Evolutionary conservation across 30 jellyfish, hydroid and myxozoan species (phyloP).

Genomic region (Aurelia aurita): DNA sequence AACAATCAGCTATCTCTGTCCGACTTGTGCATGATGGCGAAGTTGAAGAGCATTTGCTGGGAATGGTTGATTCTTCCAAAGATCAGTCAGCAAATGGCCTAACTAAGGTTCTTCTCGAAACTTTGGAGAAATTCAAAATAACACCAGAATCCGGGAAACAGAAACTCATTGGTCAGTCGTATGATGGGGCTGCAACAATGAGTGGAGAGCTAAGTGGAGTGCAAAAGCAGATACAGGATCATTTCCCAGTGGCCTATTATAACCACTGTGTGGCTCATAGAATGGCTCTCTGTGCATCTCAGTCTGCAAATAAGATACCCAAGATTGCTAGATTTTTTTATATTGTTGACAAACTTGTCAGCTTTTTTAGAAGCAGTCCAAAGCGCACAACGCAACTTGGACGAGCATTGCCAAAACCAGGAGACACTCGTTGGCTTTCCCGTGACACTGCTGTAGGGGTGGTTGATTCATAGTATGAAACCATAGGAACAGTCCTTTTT

Average conservation of each 20-base stretch:
- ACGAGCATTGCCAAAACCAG: too few species aligned
- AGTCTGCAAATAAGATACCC: neutral
- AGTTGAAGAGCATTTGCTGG: too few species aligned
- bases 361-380: too few species aligned
- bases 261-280: too few species aligned
- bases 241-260: too few species aligned
- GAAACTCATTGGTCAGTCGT: constrained; percentile 13
- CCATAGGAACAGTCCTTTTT: constrained; percentile 28
- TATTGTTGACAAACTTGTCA: neutral
- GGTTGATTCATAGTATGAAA: constrained; percentile 28
- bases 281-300: neutral
- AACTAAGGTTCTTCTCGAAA: constrained; percentile 1
- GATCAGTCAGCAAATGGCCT: constrained; percentile 3
- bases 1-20: too few species aligned
- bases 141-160: neutral
- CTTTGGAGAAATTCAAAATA: neutral
- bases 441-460: constrained; percentile 30
- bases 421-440: too few species aligned
- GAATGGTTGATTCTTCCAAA: too few species aligned
- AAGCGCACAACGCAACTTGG: too few species aligned
- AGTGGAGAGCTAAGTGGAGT: too few species aligned
- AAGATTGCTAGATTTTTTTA: neutral
- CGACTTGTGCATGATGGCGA: too few species aligned
- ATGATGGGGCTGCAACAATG: too few species aligned
- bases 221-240: neutral